Evolutionary conservation across 1,140 invertebrate species (phyloP).

Genomic region (Centruroides vittatus): DNA sequence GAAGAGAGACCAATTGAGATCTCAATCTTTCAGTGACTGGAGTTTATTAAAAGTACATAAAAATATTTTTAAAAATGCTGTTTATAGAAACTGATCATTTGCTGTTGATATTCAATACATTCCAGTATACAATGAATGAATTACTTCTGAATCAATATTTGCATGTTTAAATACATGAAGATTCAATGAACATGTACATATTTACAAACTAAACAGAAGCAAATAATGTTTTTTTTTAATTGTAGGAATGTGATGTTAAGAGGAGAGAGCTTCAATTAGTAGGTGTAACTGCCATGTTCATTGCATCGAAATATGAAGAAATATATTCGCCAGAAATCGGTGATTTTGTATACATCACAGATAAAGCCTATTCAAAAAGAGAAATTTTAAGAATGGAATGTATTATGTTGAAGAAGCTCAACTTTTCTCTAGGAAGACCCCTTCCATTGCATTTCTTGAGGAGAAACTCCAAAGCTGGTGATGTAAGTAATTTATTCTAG

Average conservation of each 20-base stretch:
- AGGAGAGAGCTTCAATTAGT: conserved; percentile 69
- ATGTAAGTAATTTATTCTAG: conserved; percentile 31
- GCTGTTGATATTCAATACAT: too few species aligned
- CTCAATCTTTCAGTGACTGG: too few species aligned
- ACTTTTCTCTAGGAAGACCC: conserved; percentile 70
- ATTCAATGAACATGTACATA: too few species aligned
- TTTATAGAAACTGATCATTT: too few species aligned
- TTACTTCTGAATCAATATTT: too few species aligned
- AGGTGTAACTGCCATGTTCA: conserved; percentile 77
- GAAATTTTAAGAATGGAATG: conserved; percentile 72
- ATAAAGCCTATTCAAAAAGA: conserved; percentile 63
- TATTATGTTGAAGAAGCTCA: conserved; percentile 44
- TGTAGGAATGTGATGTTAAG: conserved; percentile 40
- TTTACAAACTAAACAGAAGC: too few species aligned
- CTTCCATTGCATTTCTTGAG: conserved; percentile 77
- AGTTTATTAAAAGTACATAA: too few species aligned
- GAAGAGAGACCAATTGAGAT: too few species aligned
- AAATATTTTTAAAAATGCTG: too few species aligned
- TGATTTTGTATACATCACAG: conserved; percentile 87
- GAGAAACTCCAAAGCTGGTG: conserved; percentile 57
- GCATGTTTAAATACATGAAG: too few species aligned
- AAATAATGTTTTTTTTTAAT: too few species aligned
- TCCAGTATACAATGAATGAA: too few species aligned
- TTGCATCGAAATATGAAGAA: conserved; percentile 93
- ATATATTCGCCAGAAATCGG: conserved; percentile 71